A percentile compares a stretch with the other conserved stretches of the same genome.
Evolutionary conservation across 2,888 invertebrate species (phyloP).

Genomic region (Colostygia pectinataria): DNA sequence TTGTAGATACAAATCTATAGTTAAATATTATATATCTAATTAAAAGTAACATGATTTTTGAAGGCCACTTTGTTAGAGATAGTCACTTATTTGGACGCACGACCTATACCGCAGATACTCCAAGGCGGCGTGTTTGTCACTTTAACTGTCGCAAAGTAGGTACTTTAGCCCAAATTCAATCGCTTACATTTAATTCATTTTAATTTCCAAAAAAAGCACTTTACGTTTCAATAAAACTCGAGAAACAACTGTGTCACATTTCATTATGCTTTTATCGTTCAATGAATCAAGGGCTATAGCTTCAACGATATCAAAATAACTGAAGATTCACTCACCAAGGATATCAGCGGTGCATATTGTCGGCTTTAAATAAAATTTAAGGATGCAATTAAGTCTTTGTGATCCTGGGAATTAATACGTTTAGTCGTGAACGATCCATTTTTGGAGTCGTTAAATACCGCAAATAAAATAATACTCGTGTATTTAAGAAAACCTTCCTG

Average conservation of each 20-base stretch:
- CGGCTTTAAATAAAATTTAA: conserved; percentile 76
- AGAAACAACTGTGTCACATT: conserved; percentile 56
- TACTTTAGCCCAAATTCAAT: conserved; percentile 21
- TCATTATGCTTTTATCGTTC: conserved; percentile 64
- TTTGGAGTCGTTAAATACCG: conserved; percentile 66
- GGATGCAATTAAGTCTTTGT: conserved; percentile 70
- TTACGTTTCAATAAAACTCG: conserved; percentile 67
- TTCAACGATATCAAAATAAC: conserved; percentile 58
- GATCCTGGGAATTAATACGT: conserved; percentile 71
- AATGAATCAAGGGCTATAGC: conserved; percentile 61
- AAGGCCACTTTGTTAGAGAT: neutral
- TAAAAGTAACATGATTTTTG: neutral
- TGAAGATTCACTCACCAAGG: conserved; percentile 36
- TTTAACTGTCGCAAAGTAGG: conserved; percentile 27
- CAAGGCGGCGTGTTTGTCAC: conserved; percentile 22
- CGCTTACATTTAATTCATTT: conserved; percentile 49
- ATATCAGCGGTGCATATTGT: conserved; percentile 55
- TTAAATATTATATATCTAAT: no score
- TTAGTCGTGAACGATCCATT: conserved; percentile 56
- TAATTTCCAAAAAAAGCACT: conserved; percentile 62
- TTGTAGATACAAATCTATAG: no score
- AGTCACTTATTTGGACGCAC: conserved; percentile 18
- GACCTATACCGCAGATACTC: conserved; percentile 6
- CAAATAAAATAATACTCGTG: conserved; percentile 55
- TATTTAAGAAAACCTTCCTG: conserved; percentile 45